Base-by-base conservation (phyloP, 2,797 vertebrate species). In the Nannoperca obscura region DNA sequence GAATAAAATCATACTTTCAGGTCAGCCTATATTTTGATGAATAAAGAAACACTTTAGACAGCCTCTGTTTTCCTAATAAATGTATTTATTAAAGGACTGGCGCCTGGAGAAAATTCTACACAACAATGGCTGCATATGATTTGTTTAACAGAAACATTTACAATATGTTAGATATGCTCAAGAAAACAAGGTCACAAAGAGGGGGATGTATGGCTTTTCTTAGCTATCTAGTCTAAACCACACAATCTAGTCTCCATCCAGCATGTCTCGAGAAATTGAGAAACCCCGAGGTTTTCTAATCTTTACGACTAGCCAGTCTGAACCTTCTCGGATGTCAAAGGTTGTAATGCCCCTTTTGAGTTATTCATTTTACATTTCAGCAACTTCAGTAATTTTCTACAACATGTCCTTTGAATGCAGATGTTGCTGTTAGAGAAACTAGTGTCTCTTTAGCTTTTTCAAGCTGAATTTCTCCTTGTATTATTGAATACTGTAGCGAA, bases 401-500 rank as follows among this genome's bases (percentile, higher is more conserved):
- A 2, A 49, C 47, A 50, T 10, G 14, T 24, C 15, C 27, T 20
- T 54, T 59, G 17, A 62, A 61, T 71, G 12, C 34, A 71, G 17
- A 30, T 58, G 12, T 46, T 65, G 59, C 36, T 53, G 13, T 30
- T 30, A 9, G n/a, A 72, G 8, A 55, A 44, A 53, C 13, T 47
- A 7, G 11, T 52, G 5, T 54, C 5, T 42, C 10, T 47, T 22
- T 74, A 24, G 38, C 9, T 44, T 54, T 62, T 58, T 34, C 5
- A 60, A 42, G 19, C 24, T 24, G 14, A 40, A 24, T 46, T 34
- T 50, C 13, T 59, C 19, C 6, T 12, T 63, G 1, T 54, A 4
- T 53, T 71, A 42, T 40, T 58, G 5, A 75, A 54, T 30, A 36
- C 34, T 66, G 38, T 32, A 47, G 22, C 11, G 36, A 34, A 72